Evolutionary conservation across 2,797 vertebrate species (phyloP), one percentile per base, ranked within the genome.

Genomic region (Sebastes ruberrimus): DNA sequence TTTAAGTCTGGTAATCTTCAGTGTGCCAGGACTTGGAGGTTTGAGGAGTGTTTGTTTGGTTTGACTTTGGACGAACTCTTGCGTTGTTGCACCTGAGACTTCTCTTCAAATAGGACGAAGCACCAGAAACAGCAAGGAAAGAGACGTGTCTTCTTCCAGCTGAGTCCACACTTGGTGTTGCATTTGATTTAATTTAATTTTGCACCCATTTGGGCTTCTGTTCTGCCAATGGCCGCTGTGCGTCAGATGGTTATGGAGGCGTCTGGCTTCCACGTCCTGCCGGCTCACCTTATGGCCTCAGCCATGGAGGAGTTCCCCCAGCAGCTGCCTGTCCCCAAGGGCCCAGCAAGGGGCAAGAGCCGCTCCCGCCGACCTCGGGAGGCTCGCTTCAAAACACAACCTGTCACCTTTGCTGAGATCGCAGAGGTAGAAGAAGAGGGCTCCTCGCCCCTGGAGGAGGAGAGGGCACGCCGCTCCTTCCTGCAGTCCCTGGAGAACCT

Each of bases 361-460:
- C 97, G 97, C 57, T 92, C 95, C 74, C 95, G 97, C 75, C 92
- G 97, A 33, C 95, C 97, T 20, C 94, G 98, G 1, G 97, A 98
- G 86, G 96, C 97, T 23, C 97, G 98, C 86, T 99, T 99, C 94
- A 99, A 99, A 93, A 99, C 98, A n/a, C 98, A 99, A 93, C 98
- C 98, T 0, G 98, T 99, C 89, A 99, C 98, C 88, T 99, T 99
- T 74, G 97, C 98, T 28, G 98, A 99, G 95, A 99, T 99, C 70
- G 97, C 98, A 25, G 98, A 99, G 95, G 98, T 99, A 75, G 98
- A 99, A 78, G 98, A 99, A 83, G 98, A 99, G 81, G 98, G 98
- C 3, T 97, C 96, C 75, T 98, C 97, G 0, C 97, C 98, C 0
- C 80, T 98, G 94, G 98, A 99, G 88, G 98, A 99, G 88, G 98